Base-by-base conservation (phyloP, 1,140 invertebrate species). In the Pteromalus puparum region DNA sequence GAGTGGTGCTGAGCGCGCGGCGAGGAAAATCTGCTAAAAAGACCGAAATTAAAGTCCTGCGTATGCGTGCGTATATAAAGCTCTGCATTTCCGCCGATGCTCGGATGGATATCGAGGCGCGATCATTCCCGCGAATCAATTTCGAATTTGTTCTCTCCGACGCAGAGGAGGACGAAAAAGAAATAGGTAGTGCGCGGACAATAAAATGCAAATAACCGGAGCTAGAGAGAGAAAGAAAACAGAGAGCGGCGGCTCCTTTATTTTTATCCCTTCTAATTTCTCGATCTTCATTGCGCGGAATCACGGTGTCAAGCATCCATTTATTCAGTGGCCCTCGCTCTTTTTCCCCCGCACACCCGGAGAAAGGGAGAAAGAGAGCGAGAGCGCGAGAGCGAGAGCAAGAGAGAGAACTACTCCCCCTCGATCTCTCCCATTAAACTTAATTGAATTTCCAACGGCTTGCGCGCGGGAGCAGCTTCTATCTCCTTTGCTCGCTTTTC, bases 391-490 rank as follows among this genome's bases (percentile, higher is more conserved):
- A n/a, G n/a, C n/a, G n/a, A n/a, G n/a, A n/a, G n/a, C n/a, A n/a
- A 34, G 48, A 18, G 21, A n/a, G 21, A 34, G 76, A 65, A n/a
- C 83, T 87, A 81, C 86, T 5, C 65, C 28, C 21, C 65, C 73
- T 48, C 79, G 85, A 78, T 24, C 78, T 76, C 80, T 65, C 65
- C 86, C 84, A 87, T 89, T 89, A 89, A 89, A 87, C 83, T 88
- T 89, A 87, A 89, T 89, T 89, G 88, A 89, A 88, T 89, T 89
- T 86, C 87, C 85, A 82, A 68, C 61, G 84, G 70, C n/a, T 80
- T 7, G 21, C 34, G 28, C 68, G 28, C 68, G 9, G 34, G 24
- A 48, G 38, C 24, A 24, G 48, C 34, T 53, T 77, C 75, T n/a
- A 77, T 53, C 48, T 28, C 34, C 75, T 53, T 53, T 18, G 74